Evolutionary conservation across 2,797 vertebrate genomes (phyloP).

Genomic region (Strix occidentalis): DNA sequence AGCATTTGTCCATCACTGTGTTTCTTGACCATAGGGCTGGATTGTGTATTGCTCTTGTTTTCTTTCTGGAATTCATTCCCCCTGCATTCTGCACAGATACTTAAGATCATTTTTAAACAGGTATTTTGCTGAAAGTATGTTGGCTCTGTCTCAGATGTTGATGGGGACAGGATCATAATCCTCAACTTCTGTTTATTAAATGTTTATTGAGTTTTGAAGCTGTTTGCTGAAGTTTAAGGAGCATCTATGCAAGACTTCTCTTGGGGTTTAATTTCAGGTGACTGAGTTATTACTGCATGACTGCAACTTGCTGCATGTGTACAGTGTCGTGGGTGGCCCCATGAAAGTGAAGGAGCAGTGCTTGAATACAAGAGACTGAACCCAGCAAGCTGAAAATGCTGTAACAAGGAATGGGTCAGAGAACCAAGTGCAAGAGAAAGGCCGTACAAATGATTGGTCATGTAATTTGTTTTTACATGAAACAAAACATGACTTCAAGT

Average conservation of each 20-base stretch:
- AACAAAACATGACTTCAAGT: background rate
- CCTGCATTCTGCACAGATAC: background rate
- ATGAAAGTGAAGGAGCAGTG: background rate
- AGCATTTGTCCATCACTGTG: background rate
- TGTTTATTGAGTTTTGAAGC: slow-evolving; percentile 20
- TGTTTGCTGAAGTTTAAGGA: background rate
- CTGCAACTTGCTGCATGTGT: background rate
- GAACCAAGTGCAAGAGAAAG: background rate
- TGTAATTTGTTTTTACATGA: background rate
- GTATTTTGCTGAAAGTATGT: background rate
- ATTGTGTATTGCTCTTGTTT: background rate
- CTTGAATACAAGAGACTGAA: background rate
- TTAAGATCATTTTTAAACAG: background rate
- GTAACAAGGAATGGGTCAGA: background rate
- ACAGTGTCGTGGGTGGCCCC: background rate
- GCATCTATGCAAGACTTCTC: background rate
- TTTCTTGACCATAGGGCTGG: background rate
- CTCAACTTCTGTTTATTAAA: background rate
- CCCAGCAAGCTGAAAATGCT: background rate
- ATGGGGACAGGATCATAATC: background rate
- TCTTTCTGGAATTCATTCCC: background rate
- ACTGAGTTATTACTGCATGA: background rate
- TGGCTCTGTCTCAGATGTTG: background rate
- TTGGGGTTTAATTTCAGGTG: background rate
- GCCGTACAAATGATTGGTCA: background rate